Base-by-base conservation (phyloP, 2,113 vertebrate genomes). In the Maccullochella peelii region DNA sequence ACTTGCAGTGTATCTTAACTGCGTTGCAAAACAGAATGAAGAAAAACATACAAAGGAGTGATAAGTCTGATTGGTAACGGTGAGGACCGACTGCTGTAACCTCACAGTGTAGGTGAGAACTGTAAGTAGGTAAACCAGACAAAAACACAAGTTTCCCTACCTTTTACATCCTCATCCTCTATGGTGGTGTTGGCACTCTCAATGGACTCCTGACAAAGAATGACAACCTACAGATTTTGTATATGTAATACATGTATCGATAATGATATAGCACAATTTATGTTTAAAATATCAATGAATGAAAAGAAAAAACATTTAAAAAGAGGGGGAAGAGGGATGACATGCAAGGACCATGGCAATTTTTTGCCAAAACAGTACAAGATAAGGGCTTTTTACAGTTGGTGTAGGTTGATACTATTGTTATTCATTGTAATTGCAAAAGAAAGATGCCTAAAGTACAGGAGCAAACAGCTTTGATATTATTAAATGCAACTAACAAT, bases 121-220 rank as follows among this genome's bases (percentile, higher is more conserved):
- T 36, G 42, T 44, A 25, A 58, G 52, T 42, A 62, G 12, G 44
- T 62, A 50, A 67, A 40, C n/a, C 44, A 61, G 4, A 42, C 21
- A 11, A 38, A 16, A 49, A 61, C 12, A 74, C 27, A 59, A 10
- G 30, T 57, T 59, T 30, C 8, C 94, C 2, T 96, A 99, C 98
- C 98, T 98, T 99, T 99, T n/a, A 97, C 95, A 87, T 99, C 98
- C 88, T 99, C 98, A 33, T 99, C 98, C 89, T 99, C 98, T 25
- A 99, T 99, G 77, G 98, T 99, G 16, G 98, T 99, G 88, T 99
- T 99, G 88, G 97, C 96, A 83, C 98, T 99, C 93, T 99, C 98
- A 55, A 98, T 96, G n/a, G 98, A 99, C 82, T 99, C 98, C 98
- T 99, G 88, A 52, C 18, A 92, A 90, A 66, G 73, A 89, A 86